Percentiles rank a stretch among this genome's conserved stretches.
These are phyloP conservation scores for Thumatha senex DNA, from an alignment of 2,888 invertebrate genomes.

Conservation along the genomic window DNA sequence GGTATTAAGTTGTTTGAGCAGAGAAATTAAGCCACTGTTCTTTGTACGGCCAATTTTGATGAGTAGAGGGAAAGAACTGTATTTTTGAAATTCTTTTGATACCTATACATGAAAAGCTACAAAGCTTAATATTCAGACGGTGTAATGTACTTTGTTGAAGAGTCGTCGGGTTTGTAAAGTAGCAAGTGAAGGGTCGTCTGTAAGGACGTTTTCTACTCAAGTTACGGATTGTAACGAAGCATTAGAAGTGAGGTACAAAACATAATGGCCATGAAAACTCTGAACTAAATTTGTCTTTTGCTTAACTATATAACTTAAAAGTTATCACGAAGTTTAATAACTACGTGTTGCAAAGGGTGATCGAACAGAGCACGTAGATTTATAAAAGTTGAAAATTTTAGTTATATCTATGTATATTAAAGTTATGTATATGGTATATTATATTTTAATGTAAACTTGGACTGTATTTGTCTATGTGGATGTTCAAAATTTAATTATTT, in stretches of 20 bases:
- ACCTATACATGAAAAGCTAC: slow-evolving; percentile 59
- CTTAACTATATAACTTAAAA: too few relatives aligned
- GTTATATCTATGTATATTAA: too few relatives aligned
- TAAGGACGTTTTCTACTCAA: slow-evolving; percentile 54
- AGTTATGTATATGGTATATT: too few relatives aligned
- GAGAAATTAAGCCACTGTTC: slow-evolving; percentile 39
- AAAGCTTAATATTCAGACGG: slow-evolving; percentile 67
- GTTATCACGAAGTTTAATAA: too few relatives aligned
- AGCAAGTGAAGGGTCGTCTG: slow-evolving; percentile 50
- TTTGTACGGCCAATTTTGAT: slow-evolving; percentile 61
- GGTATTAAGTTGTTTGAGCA: slow-evolving; percentile 18
- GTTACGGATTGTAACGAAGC: slow-evolving; percentile 61
- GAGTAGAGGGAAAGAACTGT: slow-evolving; percentile 58
- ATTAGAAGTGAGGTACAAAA: slow-evolving; percentile 40
- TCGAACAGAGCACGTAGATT: too few relatives aligned
- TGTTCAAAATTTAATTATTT: too few relatives aligned
- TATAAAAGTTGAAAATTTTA: too few relatives aligned
- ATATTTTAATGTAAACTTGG: too few relatives aligned
- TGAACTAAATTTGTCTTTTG: slow-evolving; percentile 8
- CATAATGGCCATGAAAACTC: slow-evolving; percentile 20
- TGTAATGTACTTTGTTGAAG: slow-evolving; percentile 64
- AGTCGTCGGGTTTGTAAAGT: slow-evolving; percentile 53
- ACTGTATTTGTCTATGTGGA: too few relatives aligned
- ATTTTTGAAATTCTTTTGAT: slow-evolving; percentile 62
- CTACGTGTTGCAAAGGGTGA: too few relatives aligned